A percentile compares a stretch with the other conserved stretches of the same genome.
phyloP scores from a whole-genome alignment of 2,113 vertebrate species.

The Hemibagrus wyckioides region DNA sequence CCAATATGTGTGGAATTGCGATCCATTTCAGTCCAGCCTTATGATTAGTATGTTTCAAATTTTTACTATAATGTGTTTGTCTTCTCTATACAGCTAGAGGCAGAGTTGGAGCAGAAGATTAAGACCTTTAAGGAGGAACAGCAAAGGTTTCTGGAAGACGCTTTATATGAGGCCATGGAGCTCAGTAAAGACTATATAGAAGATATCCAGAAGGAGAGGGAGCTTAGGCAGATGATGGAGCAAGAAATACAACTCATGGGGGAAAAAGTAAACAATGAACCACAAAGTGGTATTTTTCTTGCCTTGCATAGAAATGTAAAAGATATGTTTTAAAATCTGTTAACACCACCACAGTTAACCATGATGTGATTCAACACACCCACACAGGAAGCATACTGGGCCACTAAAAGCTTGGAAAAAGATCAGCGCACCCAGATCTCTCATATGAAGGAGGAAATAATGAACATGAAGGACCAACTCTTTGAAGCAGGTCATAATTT shows the following conservation, averaged over 20 bases:
- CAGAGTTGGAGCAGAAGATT: background rate
- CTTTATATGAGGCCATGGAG: background rate
- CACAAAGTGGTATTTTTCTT: too few relatives aligned
- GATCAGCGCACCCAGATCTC: background rate
- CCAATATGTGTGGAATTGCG: background rate
- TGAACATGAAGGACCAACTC: background rate
- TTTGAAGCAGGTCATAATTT: too few relatives aligned
- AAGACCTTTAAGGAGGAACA: background rate
- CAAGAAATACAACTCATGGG: background rate
- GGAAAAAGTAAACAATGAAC: background rate
- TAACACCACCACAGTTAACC: too few relatives aligned
- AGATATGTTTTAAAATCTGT: too few relatives aligned
- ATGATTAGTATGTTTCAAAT: background rate
- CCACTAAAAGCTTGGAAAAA: background rate
- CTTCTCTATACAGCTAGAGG: background rate
- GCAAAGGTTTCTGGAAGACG: background rate
- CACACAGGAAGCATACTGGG: background rate
- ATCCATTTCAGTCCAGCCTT: background rate
- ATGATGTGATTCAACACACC: too few relatives aligned
- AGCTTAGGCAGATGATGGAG: background rate
- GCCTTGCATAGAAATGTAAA: too few relatives aligned
- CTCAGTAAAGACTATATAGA: background rate
- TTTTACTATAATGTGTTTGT: background rate
- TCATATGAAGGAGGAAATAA: background rate
- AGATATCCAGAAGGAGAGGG: background rate